Conservation (phyloP, 2,113 vertebrate species). For the Tonatia bakeri region DNA sequence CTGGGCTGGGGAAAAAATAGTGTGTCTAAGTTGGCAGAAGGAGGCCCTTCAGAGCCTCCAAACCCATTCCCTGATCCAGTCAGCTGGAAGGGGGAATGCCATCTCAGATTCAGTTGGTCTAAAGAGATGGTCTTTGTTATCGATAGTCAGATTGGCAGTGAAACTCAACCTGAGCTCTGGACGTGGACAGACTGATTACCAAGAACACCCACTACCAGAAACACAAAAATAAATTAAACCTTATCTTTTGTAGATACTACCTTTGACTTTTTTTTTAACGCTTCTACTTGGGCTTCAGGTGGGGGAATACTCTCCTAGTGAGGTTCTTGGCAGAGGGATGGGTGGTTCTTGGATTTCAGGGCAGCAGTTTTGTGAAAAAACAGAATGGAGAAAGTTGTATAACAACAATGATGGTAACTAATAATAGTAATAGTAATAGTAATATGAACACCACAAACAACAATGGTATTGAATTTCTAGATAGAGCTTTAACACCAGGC, state of each 20-base stretch:
- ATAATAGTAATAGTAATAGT: not conserved
- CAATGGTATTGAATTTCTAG: not conserved
- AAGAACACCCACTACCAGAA: not conserved
- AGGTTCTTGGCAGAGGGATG: not conserved
- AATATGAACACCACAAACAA: accelerated
- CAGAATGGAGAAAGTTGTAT: not conserved
- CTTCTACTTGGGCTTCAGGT: not conserved
- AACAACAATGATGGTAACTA: not conserved
- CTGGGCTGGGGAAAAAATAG: not conserved
- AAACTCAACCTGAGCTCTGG: conserved; percentile 75
- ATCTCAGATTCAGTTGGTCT: conserved; percentile 57
- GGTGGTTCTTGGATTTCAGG: not conserved
- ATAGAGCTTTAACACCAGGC: not conserved
- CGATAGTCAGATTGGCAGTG: conserved; percentile 74
- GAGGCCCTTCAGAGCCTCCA: not conserved
- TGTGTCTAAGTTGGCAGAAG: not conserved
- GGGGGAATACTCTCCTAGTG: no score
- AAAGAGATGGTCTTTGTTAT: conserved; percentile 72
- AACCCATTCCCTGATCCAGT: not conserved
- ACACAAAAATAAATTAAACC: not conserved
- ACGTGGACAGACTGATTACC: conserved; percentile 56
- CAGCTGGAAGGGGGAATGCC: conserved; percentile 39
- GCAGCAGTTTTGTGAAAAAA: not conserved
- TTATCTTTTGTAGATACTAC: not conserved
- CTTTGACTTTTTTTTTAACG: not conserved